Evolutionary conservation across 2,797 vertebrate genomes (phyloP).

Genomic region (Cryptoprocta ferox): DNA sequence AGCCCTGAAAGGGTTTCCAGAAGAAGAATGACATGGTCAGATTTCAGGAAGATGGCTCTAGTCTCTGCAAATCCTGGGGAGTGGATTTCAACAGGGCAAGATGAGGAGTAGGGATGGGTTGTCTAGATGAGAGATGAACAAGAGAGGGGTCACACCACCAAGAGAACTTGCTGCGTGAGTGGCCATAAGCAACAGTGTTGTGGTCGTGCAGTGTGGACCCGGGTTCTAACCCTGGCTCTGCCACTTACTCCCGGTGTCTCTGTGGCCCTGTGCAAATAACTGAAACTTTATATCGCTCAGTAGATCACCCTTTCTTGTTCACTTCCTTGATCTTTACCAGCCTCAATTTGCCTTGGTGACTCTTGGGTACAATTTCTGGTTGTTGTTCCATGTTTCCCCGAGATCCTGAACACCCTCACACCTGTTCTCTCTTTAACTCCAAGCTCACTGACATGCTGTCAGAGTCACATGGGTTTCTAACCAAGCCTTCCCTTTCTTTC

Average conservation of each 20-base stretch:
- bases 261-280: not conserved
- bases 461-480: not conserved
- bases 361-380: not conserved
- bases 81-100: not conserved
- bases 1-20: not conserved
- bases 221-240: not conserved
- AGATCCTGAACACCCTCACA: not conserved
- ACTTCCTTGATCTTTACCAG: not conserved
- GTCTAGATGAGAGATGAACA: not conserved
- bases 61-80: not conserved
- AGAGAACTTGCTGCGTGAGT: not conserved
- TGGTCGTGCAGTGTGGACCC: rapidly evolving
- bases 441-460: not conserved
- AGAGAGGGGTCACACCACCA: not conserved
- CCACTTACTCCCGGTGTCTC: not conserved
- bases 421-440: not conserved
- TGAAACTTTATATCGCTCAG: not conserved
- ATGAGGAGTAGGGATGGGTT: not conserved
- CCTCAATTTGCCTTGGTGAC: not conserved
- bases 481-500: not conserved
- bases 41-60: not conserved
- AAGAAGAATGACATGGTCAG: not conserved
- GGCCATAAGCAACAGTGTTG: not conserved
- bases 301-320: not conserved
- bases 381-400: not conserved